A percentile compares a stretch with the other conserved stretches of the same genome.
phyloP scores from a whole-genome alignment of 2,797 vertebrate genomes.

The Periophthalmus magnuspinnatus region DNA sequence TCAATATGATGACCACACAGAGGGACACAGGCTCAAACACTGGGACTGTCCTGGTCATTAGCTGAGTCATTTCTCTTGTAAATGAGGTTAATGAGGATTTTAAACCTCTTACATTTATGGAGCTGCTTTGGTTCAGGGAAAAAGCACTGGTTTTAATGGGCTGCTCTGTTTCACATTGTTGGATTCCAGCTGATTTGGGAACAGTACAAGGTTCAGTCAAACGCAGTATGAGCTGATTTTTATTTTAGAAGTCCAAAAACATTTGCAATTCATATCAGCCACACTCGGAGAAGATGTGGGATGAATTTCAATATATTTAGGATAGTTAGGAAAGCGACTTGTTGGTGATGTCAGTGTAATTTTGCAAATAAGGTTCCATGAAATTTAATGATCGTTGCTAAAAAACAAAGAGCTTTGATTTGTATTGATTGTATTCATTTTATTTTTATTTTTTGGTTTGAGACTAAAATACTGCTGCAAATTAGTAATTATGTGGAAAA shows the following conservation, averaged over 20 bases:
- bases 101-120: background rate
- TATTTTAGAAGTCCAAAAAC: background rate
- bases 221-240: conserved; percentile 20
- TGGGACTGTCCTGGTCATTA: background rate
- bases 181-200: too few species aligned
- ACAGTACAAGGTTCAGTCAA: background rate
- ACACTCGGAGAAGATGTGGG: background rate
- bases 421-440: too few species aligned
- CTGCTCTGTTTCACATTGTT: conserved; percentile 2
- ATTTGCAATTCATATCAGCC: background rate
- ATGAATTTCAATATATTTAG: conserved; percentile 20
- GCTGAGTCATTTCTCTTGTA: background rate
- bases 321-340: conserved; percentile 9
- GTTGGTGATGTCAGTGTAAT: too few species aligned
- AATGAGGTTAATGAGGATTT: conserved; percentile 1
- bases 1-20: background rate
- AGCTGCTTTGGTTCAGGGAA: background rate
- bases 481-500: too few species aligned
- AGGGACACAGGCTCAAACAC: background rate
- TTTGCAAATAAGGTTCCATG: too few species aligned
- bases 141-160: conserved; percentile 20
- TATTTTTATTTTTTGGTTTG: too few species aligned
- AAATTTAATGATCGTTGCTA: too few species aligned
- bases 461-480: too few species aligned
- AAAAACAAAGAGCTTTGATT: too few species aligned